These are phyloP conservation scores for Bos indicus DNA, from an alignment of 2,113 vertebrate genomes.

Conservation along the genomic window DNA sequence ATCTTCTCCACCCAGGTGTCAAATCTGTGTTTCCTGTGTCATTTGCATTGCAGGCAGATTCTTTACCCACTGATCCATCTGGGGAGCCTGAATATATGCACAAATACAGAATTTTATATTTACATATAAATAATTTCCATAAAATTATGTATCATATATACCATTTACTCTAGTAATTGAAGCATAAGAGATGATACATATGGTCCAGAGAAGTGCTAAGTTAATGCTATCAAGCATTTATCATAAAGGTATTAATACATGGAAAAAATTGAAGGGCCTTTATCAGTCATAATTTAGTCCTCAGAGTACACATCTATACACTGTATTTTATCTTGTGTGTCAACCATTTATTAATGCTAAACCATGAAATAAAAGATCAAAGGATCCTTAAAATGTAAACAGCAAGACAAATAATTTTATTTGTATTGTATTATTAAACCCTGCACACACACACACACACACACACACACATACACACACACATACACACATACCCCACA, in stretches of 20 bases:
- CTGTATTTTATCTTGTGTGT: background rate
- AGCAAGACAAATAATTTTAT: background rate
- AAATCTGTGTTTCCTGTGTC: background rate
- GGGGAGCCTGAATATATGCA: background rate
- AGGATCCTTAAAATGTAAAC: background rate
- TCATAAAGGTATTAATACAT: background rate
- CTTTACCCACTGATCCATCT: background rate
- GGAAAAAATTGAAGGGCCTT: background rate
- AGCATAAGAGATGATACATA: background rate
- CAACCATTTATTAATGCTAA: background rate
- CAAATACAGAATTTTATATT: background rate
- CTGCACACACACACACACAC: background rate
- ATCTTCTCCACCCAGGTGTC: background rate
- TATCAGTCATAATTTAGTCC: background rate
- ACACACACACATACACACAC: background rate
- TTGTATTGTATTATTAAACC: background rate
- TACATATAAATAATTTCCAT: background rate
- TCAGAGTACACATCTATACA: too few species aligned
- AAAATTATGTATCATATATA: background rate
- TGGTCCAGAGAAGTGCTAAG: background rate
- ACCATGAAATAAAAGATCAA: background rate
- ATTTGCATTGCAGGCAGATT: background rate
- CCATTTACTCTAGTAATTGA: background rate
- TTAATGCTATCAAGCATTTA: background rate
- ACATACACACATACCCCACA: background rate